Percentiles rank a stretch among this genome's conserved stretches.
These are phyloP conservation scores for Stigmatopora nigra DNA, from an alignment of 2,113 vertebrate species.

Conservation along the genomic window DNA sequence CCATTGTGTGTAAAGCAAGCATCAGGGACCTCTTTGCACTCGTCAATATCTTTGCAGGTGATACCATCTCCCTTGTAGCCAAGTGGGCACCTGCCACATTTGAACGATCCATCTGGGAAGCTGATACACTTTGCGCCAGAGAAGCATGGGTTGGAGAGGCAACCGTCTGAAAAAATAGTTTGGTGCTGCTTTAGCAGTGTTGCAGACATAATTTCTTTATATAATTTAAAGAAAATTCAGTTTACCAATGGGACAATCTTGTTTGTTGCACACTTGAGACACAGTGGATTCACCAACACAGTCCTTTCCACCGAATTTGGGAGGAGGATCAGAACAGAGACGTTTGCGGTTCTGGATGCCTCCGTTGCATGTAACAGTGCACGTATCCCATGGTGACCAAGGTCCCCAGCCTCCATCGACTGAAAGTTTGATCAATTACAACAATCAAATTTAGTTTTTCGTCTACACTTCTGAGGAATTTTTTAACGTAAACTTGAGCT, in stretches of 20 bases:
- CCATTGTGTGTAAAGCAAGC: conserved; percentile 83
- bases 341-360: conserved; percentile 82
- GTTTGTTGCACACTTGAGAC: conserved; percentile 80
- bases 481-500: conserved; percentile 41
- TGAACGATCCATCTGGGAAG: conserved; percentile 89
- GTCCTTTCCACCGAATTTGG: conserved; percentile 86
- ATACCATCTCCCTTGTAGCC: conserved; percentile 89
- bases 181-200: too few relatives aligned
- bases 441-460: background rate
- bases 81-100: conserved; percentile 82
- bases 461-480: background rate
- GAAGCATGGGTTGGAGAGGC: conserved; percentile 95
- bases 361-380: conserved; percentile 86
- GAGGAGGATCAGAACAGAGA: conserved; percentile 85
- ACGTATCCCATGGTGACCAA: conserved; percentile 91
- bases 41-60: conserved; percentile 85
- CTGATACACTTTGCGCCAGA: conserved; percentile 81
- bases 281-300: conserved; percentile 76
- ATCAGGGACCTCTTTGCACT: conserved; percentile 88
- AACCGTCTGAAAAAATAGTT: conserved; percentile 76
- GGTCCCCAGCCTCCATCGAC: conserved; percentile 95
- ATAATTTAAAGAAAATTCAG: background rate
- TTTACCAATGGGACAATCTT: conserved; percentile 69
- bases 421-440: conserved; percentile 42
- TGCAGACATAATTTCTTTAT: background rate